Conservation (phyloP, 2,797 vertebrate species). For the Syngnathus rostellatus region DNA sequence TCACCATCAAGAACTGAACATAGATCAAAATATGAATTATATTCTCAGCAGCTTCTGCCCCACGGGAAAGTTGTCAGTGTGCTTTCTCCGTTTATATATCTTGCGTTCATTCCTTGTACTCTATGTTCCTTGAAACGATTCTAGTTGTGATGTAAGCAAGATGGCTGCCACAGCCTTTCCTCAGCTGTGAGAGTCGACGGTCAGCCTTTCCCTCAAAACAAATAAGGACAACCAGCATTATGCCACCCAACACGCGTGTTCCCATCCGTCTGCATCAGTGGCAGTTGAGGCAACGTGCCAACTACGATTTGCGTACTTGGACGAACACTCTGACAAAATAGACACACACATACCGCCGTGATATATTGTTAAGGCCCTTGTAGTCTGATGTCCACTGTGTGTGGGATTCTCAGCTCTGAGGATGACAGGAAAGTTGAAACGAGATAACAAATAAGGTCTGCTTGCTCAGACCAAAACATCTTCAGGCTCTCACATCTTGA, state of each 20-base stretch:
- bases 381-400: neutral
- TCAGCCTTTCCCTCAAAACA: slow-evolving; percentile 46
- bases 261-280: slow-evolving; percentile 44
- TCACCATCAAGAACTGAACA: neutral
- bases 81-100: too few relatives aligned
- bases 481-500: neutral
- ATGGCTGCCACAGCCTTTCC: slow-evolving; percentile 6
- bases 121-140: neutral
- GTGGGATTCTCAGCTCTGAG: slow-evolving; percentile 3
- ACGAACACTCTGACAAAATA: slow-evolving; percentile 16
- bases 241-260: slow-evolving; percentile 52
- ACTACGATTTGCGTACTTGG: slow-evolving; percentile 46
- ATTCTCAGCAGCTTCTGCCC: too few relatives aligned
- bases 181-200: slow-evolving; percentile 33
- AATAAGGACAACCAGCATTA: slow-evolving; percentile 44
- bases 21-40: neutral
- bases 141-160: neutral
- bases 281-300: slow-evolving; percentile 41
- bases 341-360: neutral
- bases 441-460: slow-evolving; percentile 1
- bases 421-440: neutral
- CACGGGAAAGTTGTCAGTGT: too few relatives aligned
- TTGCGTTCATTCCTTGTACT: neutral
- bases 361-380: neutral
- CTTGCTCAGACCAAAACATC: neutral